Evolutionary conservation across 2,113 vertebrate species (phyloP).

Genomic region (Platycercus adscitus): DNA sequence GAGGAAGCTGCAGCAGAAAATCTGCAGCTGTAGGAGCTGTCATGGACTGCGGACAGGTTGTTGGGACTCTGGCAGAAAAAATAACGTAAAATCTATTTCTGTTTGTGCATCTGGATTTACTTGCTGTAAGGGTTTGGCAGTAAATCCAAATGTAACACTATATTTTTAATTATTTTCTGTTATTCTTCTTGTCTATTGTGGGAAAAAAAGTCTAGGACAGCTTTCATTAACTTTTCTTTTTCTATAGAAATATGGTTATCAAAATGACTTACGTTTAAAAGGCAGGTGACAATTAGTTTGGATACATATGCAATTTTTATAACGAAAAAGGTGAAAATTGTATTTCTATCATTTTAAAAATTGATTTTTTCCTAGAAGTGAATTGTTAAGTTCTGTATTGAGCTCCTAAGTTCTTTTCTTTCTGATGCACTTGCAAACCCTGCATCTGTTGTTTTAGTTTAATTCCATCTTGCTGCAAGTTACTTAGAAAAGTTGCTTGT

Average conservation of each 20-base stretch:
- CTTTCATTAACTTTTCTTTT: not conserved
- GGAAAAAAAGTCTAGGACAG: not conserved
- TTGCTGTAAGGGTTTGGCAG: not conserved
- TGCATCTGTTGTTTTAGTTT: not conserved
- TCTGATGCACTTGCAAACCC: not conserved
- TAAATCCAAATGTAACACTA: not conserved
- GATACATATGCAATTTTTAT: not conserved
- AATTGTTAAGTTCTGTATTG: not conserved
- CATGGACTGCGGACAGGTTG: not conserved
- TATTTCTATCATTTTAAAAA: not conserved
- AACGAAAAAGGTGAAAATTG: not conserved
- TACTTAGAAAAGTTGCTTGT: not conserved
- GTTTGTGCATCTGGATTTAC: conserved; percentile 18
- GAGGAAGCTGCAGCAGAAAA: not conserved
- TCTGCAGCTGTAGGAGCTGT: not conserved
- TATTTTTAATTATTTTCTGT: conserved; percentile 21
- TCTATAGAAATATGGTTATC: not conserved
- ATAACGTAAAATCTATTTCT: not conserved
- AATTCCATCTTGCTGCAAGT: not conserved
- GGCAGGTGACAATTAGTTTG: not conserved
- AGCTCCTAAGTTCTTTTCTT: not conserved
- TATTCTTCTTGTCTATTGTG: not conserved
- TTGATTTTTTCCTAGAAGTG: not conserved
- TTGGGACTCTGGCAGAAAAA: not conserved
- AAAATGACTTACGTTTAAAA: not conserved